Percentiles rank a stretch among this genome's conserved stretches.
Evolutionary conservation across 2,888 invertebrate species (phyloP).

Genomic region (Fragum whitleyi): DNA sequence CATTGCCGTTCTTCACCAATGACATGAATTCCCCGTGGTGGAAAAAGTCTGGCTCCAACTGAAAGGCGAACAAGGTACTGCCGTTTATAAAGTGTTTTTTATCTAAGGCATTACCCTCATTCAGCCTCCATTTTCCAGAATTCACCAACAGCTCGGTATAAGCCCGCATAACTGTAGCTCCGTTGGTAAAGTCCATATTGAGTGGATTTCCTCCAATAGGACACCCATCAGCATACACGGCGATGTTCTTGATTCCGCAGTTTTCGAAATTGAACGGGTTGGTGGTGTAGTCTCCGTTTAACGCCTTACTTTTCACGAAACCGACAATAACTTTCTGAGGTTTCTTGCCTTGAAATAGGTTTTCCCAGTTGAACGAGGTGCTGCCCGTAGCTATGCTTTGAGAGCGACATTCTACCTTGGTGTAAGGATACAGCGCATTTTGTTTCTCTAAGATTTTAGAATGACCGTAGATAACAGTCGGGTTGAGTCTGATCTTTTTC

Average conservation of each 20-base stretch:
- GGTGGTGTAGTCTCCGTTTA: constrained; percentile 40
- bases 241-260: constrained; percentile 37
- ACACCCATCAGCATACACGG: constrained; percentile 39
- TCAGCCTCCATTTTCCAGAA: constrained; percentile 39
- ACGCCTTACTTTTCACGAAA: constrained; percentile 40
- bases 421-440: constrained; percentile 39
- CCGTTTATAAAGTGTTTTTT: constrained; percentile 11
- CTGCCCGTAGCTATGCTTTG: constrained; percentile 43
- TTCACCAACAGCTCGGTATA: constrained; percentile 38
- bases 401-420: constrained; percentile 37
- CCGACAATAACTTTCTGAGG: constrained; percentile 34
- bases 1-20: constrained; percentile 29
- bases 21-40: constrained; percentile 48
- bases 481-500: constrained; percentile 28
- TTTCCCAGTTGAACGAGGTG: constrained; percentile 49
- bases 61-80: constrained; percentile 30
- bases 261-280: constrained; percentile 41
- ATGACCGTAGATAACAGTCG: constrained; percentile 28
- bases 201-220: constrained; percentile 46
- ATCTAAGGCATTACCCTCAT: constrained; percentile 33
- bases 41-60: constrained; percentile 27
- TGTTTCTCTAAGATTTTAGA: constrained; percentile 39
- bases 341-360: constrained; percentile 45
- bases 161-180: constrained; percentile 28
- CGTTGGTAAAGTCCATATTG: constrained; percentile 33